Conservation (phyloP, 2,797 vertebrate genomes). For the Pipistrellus pygmaeus region DNA sequence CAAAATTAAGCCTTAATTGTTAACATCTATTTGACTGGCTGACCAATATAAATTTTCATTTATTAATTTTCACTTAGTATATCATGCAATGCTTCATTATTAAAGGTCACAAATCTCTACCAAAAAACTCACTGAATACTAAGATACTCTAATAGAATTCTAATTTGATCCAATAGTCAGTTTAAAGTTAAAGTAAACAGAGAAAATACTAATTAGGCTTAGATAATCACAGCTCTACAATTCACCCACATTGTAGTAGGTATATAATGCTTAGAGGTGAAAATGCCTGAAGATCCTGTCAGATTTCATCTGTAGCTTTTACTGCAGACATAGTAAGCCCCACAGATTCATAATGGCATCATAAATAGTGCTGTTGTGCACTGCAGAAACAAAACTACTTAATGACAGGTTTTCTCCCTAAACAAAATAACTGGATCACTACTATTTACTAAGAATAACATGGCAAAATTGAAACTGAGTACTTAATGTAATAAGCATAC, state of each 20-base stretch:
- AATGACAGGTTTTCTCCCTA: constrained; percentile 68
- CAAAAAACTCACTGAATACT: not conserved
- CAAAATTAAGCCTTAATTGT: constrained; percentile 54
- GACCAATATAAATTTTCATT: constrained; percentile 16
- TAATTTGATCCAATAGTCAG: not conserved
- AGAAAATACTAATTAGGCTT: not conserved
- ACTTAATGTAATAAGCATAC: constrained; percentile 77
- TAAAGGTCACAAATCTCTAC: not conserved
- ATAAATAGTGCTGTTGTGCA: constrained; percentile 65
- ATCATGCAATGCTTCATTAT: not conserved
- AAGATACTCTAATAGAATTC: constrained; percentile 3
- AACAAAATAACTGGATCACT: constrained; percentile 67
- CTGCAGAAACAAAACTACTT: constrained; percentile 78
- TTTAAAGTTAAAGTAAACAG: not conserved
- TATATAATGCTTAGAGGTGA: constrained; percentile 66
- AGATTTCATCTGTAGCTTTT: constrained; percentile 72
- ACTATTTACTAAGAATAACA: constrained; percentile 82
- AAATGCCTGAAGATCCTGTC: constrained; percentile 53
- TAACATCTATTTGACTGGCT: constrained; percentile 11
- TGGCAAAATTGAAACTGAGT: constrained; percentile 74
- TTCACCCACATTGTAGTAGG: constrained; percentile 10
- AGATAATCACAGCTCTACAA: constrained; percentile 12
- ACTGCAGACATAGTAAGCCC: constrained; percentile 34
- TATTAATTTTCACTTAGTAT: not conserved
- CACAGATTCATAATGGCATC: constrained; percentile 65